Evolutionary conservation across 1,140 invertebrate genomes (phyloP), one percentile per base, ranked within the genome.

Genomic region (Stegodyphus mimosarum): DNA sequence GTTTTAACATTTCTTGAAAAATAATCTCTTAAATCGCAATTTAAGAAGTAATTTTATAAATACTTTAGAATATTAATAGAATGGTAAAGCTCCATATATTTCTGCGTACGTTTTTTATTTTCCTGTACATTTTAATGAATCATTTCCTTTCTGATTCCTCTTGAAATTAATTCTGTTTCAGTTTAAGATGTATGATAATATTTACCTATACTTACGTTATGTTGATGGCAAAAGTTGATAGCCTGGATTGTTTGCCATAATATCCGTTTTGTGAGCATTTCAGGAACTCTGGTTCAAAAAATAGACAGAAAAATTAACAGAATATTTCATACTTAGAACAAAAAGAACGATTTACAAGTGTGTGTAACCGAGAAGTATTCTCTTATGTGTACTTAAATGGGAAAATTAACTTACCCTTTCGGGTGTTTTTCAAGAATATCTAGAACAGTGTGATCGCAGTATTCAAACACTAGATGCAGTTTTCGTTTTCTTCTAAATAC

Each of bases 401-500:
- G 17, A 17, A 15, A 73, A 53, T 17, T 9, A 17, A 55, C 90
- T 90, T 90, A 94, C 92, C 94, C 94, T 89, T 92, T 92, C 1
- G 95, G 95, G 92, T 97, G 94, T 89, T 96, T 95, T 90, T 99
- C 98, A 89, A 99, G 92, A 89, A 99, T 98, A 89, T 98, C 96
- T 7, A 99, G 92, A 63, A 99, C 95, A 0, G 98, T 99, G 89
- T 97, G 94, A 88, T 99, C 98, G 90, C 99, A 99, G 91, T 95
- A 99, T 91, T 99, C 98, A 91, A 99, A 99, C 6, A 99, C 98
- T 66, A 99, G 92, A 92, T 99, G 98, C 9, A 99, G 92, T 89
- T 98, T 96, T 84, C 96, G 93, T 92, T 99, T 99, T 71, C 98
- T 92, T 87, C 98, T 94, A 90, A 99, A 99, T 48, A 99, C 98